These are phyloP conservation scores for Tyto alba DNA, from an alignment of 2,113 vertebrate genomes.

Conservation along the genomic window DNA sequence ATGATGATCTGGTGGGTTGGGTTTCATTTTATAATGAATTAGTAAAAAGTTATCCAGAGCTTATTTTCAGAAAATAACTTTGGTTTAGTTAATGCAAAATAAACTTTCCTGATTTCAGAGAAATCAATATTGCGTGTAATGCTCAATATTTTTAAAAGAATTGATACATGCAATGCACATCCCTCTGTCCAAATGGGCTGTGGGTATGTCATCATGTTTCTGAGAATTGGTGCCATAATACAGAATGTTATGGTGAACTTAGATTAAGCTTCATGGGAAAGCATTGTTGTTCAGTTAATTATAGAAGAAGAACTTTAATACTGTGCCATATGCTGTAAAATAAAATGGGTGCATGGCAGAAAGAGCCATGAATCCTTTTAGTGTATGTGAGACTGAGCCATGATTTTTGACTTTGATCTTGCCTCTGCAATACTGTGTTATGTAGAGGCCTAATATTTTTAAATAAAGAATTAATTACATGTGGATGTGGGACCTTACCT, in stretches of 20 bases:
- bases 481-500: background rate
- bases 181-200: background rate
- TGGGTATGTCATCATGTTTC: background rate
- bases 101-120: background rate
- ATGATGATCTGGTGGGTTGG: background rate
- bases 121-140: background rate
- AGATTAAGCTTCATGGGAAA: background rate
- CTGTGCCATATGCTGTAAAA: background rate
- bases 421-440: background rate
- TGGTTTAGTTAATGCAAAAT: background rate
- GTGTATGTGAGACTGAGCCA: background rate
- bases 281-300: background rate
- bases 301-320: background rate
- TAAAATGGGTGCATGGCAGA: background rate
- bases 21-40: background rate
- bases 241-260: background rate
- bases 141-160: background rate
- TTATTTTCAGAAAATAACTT: background rate
- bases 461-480: background rate
- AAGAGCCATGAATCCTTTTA: background rate
- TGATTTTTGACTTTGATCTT: constrained; percentile 16
- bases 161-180: background rate
- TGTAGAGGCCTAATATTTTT: background rate
- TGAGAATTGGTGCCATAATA: background rate
- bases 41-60: background rate